Base-by-base conservation (phyloP, 1,140 invertebrate species). In the Trigoniulus corallinus region DNA sequence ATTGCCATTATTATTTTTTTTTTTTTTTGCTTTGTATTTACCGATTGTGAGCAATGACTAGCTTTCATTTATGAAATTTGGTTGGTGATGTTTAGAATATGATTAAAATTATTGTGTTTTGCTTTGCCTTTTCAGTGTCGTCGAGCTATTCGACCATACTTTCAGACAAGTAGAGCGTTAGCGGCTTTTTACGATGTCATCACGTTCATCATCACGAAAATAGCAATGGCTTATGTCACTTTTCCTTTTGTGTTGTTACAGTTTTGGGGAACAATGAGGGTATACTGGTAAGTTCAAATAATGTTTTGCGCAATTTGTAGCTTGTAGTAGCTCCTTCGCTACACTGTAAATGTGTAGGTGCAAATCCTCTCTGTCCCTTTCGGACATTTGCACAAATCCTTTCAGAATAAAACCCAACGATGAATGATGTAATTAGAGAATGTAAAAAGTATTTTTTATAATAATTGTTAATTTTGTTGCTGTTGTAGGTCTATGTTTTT, bases 231-330 rank as follows among this genome's bases (percentile, higher is more conserved):
- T 23, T 95, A 94, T 62, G 74, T 84, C 24, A 84, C 84, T 21
- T 87, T 88, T 59, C 83, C 84, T 55, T 94, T 95, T 67, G 75
- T 94, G 48, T 61, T 93, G n/a, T 72, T 93, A 53, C 84, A 93
- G 62, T 80, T 92, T 51, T 67, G 73, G 60, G 68, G 78, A 49
- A 74, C 76, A 56, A 60, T 84, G 50, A 64, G 64, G 54, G 61
- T 83, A 56, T 82, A 79, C 67, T 66, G 69, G 80, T 81, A 70
- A 34, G 15, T 34, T 15, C 7, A 34, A 34, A n/a, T n/a, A n/a
- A n/a, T n/a, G n/a, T n/a, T n/a, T n/a, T n/a, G n/a, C n/a, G n/a
- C n/a, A n/a, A n/a, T n/a, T n/a, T n/a, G n/a, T n/a, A n/a, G n/a
- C n/a, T n/a, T n/a, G n/a, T n/a, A n/a, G n/a, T n/a, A n/a, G n/a